A percentile compares a stretch with the other conserved stretches of the same genome.
phyloP scores from a whole-genome alignment of 2,888 invertebrate genomes.

The Lasioglossum figueresi region DNA sequence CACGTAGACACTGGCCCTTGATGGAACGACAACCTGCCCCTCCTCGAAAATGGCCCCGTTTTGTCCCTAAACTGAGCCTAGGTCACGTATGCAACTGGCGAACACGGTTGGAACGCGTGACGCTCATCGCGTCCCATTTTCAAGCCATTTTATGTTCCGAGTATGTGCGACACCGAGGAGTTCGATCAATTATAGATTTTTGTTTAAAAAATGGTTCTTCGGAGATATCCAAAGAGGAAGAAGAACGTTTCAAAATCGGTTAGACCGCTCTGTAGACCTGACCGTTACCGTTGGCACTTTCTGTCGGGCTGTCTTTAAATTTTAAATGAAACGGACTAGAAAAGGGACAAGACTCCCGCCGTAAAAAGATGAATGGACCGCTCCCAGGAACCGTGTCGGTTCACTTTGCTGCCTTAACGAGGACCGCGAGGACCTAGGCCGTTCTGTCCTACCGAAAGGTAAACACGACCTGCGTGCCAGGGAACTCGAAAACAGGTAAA shows the following conservation, averaged over 20 bases:
- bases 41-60: constrained; percentile 25
- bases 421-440: constrained; percentile 41
- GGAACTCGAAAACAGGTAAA: constrained; percentile 65
- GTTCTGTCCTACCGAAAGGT: constrained; percentile 38
- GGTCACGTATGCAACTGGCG: constrained; percentile 62
- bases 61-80: constrained; percentile 28
- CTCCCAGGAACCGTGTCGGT: constrained; percentile 34
- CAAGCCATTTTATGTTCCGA: background rate
- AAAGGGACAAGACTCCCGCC: background rate
- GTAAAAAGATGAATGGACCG: constrained; percentile 43
- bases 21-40: constrained; percentile 30
- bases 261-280: background rate
- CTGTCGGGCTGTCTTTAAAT: constrained; percentile 10
- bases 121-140: constrained; percentile 45
- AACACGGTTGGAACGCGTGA: constrained; percentile 30
- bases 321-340: constrained; percentile 28
- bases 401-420: constrained; percentile 60
- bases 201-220: background rate
- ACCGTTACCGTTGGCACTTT: background rate
- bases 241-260: background rate
- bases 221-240: background rate
- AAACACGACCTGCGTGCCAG: constrained; percentile 46
- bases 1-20: constrained; percentile 34
- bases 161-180: background rate
- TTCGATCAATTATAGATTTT: background rate